phyloP scores from a whole-genome alignment of 2,888 invertebrate species.

The Xestia rhomboidea region DNA sequence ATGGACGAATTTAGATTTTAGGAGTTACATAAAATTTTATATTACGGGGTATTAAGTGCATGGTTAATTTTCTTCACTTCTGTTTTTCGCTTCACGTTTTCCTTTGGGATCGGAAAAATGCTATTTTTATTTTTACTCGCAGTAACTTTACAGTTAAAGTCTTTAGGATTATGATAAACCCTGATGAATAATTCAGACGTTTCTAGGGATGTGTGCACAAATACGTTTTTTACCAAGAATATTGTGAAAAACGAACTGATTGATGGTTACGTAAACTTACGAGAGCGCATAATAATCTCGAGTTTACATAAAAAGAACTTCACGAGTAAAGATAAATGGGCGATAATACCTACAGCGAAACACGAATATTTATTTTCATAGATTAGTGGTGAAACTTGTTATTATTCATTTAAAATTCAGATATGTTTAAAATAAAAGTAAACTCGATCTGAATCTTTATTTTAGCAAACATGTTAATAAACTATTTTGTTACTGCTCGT shows the following conservation, averaged over 20 bases:
- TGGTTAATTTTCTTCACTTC: constrained; percentile 16
- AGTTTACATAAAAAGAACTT: constrained; percentile 33
- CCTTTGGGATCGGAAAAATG: constrained; percentile 16
- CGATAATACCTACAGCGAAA: constrained; percentile 17
- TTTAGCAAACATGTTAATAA: neutral
- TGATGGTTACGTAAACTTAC: constrained; percentile 49
- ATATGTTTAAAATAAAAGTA: constrained; percentile 24
- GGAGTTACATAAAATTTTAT: constrained; percentile 1
- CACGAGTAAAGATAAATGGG: constrained; percentile 26
- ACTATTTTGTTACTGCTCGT: neutral
- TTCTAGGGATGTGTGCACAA: constrained; percentile 28
- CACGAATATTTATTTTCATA: constrained; percentile 25
- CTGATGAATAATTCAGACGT: constrained; percentile 29
- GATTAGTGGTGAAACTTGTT: constrained; percentile 15
- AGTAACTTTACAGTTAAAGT: constrained; percentile 15
- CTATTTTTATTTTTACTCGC: constrained; percentile 33
- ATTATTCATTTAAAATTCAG: neutral
- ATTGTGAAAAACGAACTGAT: constrained; percentile 30
- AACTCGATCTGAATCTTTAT: constrained; percentile 6
- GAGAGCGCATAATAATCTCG: constrained; percentile 32
- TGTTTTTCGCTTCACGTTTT: constrained; percentile 19
- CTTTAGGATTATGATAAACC: constrained; percentile 25
- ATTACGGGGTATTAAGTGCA: neutral
- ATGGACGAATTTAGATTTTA: neutral
- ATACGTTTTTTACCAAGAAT: constrained; percentile 20